These are phyloP conservation scores for Amia ocellicauda DNA, from an alignment of 2,113 vertebrate genomes.

Conservation along the genomic window DNA sequence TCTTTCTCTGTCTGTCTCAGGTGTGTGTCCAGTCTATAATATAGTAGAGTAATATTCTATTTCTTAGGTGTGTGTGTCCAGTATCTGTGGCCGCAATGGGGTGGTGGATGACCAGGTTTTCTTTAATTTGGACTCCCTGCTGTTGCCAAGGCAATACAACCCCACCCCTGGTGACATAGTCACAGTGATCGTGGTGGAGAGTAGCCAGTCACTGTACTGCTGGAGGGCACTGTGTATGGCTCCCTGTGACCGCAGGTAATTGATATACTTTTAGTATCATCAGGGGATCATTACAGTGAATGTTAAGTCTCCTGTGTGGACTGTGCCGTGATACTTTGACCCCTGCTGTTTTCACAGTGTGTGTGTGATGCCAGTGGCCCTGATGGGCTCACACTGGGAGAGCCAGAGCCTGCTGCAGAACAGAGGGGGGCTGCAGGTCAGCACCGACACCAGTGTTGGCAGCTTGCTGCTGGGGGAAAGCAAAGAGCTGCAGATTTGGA, in stretches of 20 bases:
- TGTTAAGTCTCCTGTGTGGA: too few relatives aligned
- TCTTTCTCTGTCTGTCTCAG: not conserved
- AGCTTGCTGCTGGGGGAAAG: conserved; percentile 68
- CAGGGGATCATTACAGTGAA: too few relatives aligned
- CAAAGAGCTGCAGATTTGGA: conserved; percentile 67
- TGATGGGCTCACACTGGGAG: conserved; percentile 25
- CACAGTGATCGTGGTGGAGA: conserved; percentile 83
- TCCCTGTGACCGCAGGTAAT: conserved; percentile 62
- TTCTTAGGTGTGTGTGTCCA: conserved; percentile 73
- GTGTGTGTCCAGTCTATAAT: too few relatives aligned
- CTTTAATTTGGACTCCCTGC: conserved; percentile 82
- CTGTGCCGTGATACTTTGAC: too few relatives aligned
- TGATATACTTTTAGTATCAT: too few relatives aligned
- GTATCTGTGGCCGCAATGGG: conserved; percentile 69
- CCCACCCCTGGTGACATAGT: conserved; percentile 72
- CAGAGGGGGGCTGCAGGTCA: conserved; percentile 75
- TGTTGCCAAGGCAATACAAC: conserved; percentile 69
- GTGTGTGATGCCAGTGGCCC: conserved; percentile 3
- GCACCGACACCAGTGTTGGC: conserved; percentile 73
- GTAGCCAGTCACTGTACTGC: conserved; percentile 79
- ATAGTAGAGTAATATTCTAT: not conserved
- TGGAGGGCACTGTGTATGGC: conserved; percentile 91
- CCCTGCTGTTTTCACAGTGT: not conserved
- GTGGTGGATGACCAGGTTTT: conserved; percentile 80
- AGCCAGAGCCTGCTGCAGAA: conserved; percentile 60